Percentiles rank a stretch among this genome's conserved stretches.
Evolutionary conservation across 2,113 vertebrate genomes (phyloP).

Genomic region (Smithornis capensis): DNA sequence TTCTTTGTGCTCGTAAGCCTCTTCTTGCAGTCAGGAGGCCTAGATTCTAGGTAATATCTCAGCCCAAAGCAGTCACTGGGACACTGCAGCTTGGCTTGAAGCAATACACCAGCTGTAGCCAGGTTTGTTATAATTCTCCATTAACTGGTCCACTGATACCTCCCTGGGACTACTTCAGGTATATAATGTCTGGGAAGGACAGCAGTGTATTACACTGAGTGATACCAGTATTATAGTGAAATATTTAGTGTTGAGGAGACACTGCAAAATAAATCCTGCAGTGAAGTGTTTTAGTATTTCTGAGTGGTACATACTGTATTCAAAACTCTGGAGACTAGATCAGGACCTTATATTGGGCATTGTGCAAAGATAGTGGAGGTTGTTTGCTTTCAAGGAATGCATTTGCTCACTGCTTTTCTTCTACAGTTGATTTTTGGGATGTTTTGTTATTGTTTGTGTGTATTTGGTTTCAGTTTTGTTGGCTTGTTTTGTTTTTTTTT

Average conservation of each 20-base stretch:
- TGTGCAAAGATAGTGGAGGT: background rate
- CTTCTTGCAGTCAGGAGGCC: background rate
- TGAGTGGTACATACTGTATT: background rate
- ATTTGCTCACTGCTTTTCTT: background rate
- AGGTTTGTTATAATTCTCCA: background rate
- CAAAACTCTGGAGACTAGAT: background rate
- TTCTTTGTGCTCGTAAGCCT: background rate
- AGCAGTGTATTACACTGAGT: background rate
- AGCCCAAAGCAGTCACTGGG: background rate
- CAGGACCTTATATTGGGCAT: background rate
- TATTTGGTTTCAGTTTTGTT: background rate
- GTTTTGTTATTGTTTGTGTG: background rate
- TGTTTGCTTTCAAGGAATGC: background rate
- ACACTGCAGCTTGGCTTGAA: background rate
- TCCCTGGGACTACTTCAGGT: background rate
- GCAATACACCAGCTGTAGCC: background rate
- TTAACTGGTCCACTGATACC: background rate
- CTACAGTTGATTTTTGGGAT: background rate
- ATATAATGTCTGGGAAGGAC: background rate
- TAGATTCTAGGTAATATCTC: background rate
- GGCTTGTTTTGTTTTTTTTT: background rate
- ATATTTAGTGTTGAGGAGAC: background rate
- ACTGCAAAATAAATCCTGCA: background rate
- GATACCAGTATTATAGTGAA: accelerated
- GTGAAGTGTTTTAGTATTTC: background rate